A percentile compares a stretch with the other conserved stretches of the same genome.
Conservation (phyloP, 2,888 invertebrate species). For the Drosophila parthenogenetica region DNA sequence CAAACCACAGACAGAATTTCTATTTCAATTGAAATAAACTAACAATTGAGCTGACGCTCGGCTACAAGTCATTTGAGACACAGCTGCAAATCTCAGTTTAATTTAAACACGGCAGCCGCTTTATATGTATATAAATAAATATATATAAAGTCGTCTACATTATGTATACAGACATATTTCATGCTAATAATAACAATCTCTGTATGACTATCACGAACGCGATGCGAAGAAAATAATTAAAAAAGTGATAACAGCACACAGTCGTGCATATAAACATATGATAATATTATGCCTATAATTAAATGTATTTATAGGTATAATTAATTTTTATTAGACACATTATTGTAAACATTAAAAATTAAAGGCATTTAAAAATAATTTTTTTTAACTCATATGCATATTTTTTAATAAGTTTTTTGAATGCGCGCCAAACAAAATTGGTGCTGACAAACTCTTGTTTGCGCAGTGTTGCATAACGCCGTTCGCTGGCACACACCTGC, state of each 20-base stretch:
- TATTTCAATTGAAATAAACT: slow-evolving; percentile 23
- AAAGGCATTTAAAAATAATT: neutral
- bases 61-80: slow-evolving; percentile 11
- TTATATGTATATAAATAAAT: neutral
- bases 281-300: too few relatives aligned
- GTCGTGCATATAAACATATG: neutral
- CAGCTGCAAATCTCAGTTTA: slow-evolving; percentile 18
- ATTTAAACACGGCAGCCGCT: slow-evolving; percentile 5
- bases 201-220: neutral
- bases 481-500: slow-evolving; percentile 49
- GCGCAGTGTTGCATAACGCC: slow-evolving; percentile 35
- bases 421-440: slow-evolving; percentile 22
- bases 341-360: neutral
- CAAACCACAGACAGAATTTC: slow-evolving; percentile 13
- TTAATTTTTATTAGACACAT: neutral
- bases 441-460: slow-evolving; percentile 30
- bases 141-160: neutral
- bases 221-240: neutral
- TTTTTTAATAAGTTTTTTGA: slow-evolving; percentile 5
- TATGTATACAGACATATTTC: neutral
- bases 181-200: neutral
- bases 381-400: too few relatives aligned
- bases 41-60: slow-evolving; percentile 11
- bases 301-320: too few relatives aligned
- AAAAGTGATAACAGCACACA: neutral